Conservation (phyloP, 1,140 invertebrate species). For the Nymphalis io region DNA sequence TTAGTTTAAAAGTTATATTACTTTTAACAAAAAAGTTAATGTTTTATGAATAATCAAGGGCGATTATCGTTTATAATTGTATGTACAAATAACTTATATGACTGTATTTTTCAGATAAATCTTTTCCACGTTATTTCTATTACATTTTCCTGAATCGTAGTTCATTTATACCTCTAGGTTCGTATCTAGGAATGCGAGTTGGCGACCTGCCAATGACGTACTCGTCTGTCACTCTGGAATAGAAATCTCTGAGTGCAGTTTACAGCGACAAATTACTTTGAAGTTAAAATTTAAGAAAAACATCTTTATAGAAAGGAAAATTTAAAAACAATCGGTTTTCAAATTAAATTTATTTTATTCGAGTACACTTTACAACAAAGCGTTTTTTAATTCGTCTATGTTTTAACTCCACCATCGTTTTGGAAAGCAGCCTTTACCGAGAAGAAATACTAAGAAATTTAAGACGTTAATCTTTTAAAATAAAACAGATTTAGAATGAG, state of each 20-base stretch:
- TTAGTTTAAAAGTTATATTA: no score
- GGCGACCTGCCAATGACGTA: conserved; percentile 29
- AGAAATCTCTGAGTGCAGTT: conserved; percentile 21
- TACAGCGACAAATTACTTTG: conserved; percentile 18
- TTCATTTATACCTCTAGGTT: conserved; percentile 19
- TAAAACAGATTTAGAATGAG: no score
- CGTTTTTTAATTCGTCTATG: no score
- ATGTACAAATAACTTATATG: background rate
- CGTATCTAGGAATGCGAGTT: conserved; percentile 25
- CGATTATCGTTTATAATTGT: no score
- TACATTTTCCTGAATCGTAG: conserved; percentile 13
- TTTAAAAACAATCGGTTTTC: background rate
- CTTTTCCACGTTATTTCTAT: conserved; percentile 13
- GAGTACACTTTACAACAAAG: no score
- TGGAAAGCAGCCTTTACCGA: no score
- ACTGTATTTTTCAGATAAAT: conserved; percentile 8
- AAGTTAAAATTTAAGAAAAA: conserved; percentile 8
- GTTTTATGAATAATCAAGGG: no score
- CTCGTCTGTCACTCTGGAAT: conserved; percentile 26
- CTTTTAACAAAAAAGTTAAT: no score
- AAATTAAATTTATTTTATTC: no score
- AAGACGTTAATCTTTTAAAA: no score
- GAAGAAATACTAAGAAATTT: no score
- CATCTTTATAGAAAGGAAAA: background rate
- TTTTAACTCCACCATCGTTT: no score